These are phyloP conservation scores for Sericinus montela DNA, from an alignment of 2,888 invertebrate genomes.

Conservation along the genomic window DNA sequence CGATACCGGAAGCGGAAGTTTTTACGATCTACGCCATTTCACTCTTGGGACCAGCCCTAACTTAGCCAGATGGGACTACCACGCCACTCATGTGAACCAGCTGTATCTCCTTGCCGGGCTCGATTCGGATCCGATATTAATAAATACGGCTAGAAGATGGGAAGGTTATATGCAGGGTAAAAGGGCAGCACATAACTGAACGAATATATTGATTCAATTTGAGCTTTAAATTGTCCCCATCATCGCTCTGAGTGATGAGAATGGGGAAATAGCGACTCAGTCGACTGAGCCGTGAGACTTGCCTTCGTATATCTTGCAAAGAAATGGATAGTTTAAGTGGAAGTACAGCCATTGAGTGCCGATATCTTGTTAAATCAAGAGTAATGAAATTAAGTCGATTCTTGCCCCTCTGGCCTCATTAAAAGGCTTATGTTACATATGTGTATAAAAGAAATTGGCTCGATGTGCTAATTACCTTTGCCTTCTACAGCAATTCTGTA, in stretches of 20 bases:
- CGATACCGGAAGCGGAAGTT: constrained; percentile 97
- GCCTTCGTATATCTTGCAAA: not conserved
- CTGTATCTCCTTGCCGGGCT: constrained; percentile 92
- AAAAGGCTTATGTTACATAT: no score
- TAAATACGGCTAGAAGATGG: constrained; percentile 94
- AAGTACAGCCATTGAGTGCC: not conserved
- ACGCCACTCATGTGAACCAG: constrained; percentile 98
- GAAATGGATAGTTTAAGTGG: not conserved
- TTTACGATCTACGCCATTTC: constrained; percentile 97
- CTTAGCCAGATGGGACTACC: constrained; percentile 99
- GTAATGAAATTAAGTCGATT: no score
- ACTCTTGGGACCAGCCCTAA: constrained; percentile 94
- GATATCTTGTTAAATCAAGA: no score
- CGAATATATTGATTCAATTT: not conserved
- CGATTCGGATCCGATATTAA: constrained; percentile 89
- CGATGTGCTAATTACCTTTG: no score
- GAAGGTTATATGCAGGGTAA: constrained; percentile 97
- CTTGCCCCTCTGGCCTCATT: no score
- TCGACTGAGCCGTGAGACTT: not conserved
- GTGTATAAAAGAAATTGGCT: no score
- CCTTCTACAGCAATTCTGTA: no score
- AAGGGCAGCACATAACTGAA: constrained; percentile 94
- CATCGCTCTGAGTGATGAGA: not conserved
- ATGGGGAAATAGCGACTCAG: not conserved
- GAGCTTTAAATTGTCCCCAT: constrained; percentile 18